phyloP scores from a whole-genome alignment of 2,888 invertebrate genomes.

The Danaus chrysippus region DNA sequence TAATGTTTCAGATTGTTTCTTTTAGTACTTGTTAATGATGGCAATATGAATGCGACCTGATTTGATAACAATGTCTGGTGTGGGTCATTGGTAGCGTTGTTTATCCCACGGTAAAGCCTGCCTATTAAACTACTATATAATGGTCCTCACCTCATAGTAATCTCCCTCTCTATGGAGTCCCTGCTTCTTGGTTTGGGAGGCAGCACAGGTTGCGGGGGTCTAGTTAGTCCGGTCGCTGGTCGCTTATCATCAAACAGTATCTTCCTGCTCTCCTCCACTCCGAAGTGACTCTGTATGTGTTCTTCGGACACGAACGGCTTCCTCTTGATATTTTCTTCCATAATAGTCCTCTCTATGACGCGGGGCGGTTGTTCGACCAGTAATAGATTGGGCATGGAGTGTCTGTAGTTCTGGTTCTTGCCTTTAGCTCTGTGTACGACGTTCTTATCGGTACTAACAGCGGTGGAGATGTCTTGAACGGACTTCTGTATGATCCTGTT shows the following conservation, averaged over 20 bases:
- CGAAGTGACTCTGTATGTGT: slow-evolving; percentile 70
- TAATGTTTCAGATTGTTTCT: too few species aligned
- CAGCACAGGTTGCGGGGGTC: slow-evolving; percentile 51
- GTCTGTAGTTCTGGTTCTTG: slow-evolving; percentile 55
- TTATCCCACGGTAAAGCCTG: too few species aligned
- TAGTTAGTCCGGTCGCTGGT: slow-evolving; percentile 36
- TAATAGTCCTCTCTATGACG: slow-evolving; percentile 46
- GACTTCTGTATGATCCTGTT: slow-evolving; percentile 81
- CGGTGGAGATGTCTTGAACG: slow-evolving; percentile 80
- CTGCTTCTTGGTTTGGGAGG: slow-evolving; percentile 66
- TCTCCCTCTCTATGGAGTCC: slow-evolving; percentile 71
- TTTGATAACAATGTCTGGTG: too few species aligned
- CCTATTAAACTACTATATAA: background rate
- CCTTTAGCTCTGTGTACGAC: slow-evolving; percentile 44
- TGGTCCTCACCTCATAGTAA: slow-evolving; percentile 65
- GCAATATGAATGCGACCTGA: too few species aligned
- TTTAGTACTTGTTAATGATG: too few species aligned
- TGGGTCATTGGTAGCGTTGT: too few species aligned
- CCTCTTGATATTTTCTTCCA: slow-evolving; percentile 58
- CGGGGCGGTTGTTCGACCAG: slow-evolving; percentile 54
- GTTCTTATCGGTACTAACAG: slow-evolving; percentile 57
- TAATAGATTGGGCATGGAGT: slow-evolving; percentile 74
- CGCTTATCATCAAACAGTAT: slow-evolving; percentile 57
- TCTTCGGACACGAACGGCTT: slow-evolving; percentile 73
- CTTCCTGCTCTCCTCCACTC: slow-evolving; percentile 67